Evolutionary conservation across 2,113 vertebrate species (phyloP).

Genomic region (Notarius lentiginosus): DNA sequence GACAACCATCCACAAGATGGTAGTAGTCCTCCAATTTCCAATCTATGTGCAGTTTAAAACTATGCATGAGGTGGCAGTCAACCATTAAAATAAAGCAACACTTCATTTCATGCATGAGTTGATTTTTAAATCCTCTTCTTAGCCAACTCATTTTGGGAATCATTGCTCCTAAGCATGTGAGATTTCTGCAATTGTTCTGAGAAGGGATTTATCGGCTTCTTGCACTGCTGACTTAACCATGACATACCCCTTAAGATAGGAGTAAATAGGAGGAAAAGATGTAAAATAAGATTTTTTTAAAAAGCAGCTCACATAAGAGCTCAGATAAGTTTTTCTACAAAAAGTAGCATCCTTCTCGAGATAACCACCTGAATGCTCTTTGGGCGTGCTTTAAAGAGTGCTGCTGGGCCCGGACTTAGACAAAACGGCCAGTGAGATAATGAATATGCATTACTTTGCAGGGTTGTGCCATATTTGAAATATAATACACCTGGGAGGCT

Average conservation of each 20-base stretch:
- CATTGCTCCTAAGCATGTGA: constrained; percentile 45
- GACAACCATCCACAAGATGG: constrained; percentile 21
- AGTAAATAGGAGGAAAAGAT: constrained; percentile 18
- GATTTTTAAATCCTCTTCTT: constrained; percentile 30
- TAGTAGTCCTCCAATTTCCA: background rate
- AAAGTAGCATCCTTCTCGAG: background rate
- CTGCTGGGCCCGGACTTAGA: background rate
- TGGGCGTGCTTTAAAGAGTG: background rate
- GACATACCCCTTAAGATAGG: background rate
- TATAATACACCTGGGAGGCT: constrained; percentile 46
- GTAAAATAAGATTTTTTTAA: constrained; percentile 24
- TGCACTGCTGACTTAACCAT: constrained; percentile 26
- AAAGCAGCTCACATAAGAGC: background rate
- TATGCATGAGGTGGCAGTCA: constrained; percentile 66
- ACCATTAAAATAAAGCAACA: constrained; percentile 34
- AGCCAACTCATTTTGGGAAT: constrained; percentile 29
- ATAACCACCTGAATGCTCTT: constrained; percentile 14
- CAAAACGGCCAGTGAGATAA: constrained; percentile 15
- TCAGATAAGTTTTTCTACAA: background rate
- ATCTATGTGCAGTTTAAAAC: background rate
- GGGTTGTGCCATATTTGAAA: constrained; percentile 42
- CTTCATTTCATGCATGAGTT: constrained; percentile 26
- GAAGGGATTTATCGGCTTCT: constrained; percentile 37
- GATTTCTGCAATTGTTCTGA: constrained; percentile 37
- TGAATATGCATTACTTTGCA: constrained; percentile 44